Evolutionary conservation across 1,140 invertebrate genomes (phyloP).

Genomic region (Drosophila varians): DNA sequence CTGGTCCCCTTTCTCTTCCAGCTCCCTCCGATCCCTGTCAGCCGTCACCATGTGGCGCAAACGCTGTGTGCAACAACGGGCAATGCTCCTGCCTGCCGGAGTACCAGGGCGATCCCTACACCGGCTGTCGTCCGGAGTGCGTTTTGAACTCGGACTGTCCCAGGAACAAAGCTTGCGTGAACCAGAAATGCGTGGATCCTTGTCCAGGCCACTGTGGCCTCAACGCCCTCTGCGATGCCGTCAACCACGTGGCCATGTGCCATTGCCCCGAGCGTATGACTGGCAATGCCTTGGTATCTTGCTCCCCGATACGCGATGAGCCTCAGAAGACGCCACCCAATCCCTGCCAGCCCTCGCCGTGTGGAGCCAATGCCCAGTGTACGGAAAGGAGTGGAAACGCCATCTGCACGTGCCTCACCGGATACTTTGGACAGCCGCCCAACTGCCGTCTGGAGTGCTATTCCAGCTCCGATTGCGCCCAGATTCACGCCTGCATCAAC

Average conservation of each 20-base stretch:
- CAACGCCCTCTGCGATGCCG: constrained; percentile 90
- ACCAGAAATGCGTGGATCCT: constrained; percentile 92
- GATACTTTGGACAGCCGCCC: constrained; percentile 89
- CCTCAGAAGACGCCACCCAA: constrained; percentile 72
- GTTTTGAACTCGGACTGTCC: constrained; percentile 90
- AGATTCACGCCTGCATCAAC: constrained; percentile 89
- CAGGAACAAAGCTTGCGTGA: constrained; percentile 89
- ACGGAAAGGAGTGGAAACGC: constrained; percentile 88
- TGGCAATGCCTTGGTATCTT: constrained; percentile 87
- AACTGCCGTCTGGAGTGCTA: constrained; percentile 90
- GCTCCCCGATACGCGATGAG: constrained; percentile 69
- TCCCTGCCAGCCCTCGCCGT: constrained; percentile 90
- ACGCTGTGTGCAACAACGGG: constrained; percentile 90
- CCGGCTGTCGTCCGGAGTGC: constrained; percentile 90
- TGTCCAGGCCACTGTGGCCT: constrained; percentile 91
- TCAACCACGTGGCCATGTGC: constrained; percentile 91
- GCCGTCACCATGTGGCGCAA: constrained; percentile 89
- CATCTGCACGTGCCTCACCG: constrained; percentile 89
- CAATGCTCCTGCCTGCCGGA: constrained; percentile 90
- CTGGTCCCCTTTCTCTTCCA: constrained; percentile 79
- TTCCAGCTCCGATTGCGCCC: constrained; percentile 89
- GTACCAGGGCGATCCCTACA: constrained; percentile 91
- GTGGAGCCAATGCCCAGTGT: constrained; percentile 91
- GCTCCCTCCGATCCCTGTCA: constrained; percentile 85
- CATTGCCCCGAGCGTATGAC: constrained; percentile 89